phyloP scores from a whole-genome alignment of 2,113 vertebrate genomes.

The Nibea albiflora region DNA sequence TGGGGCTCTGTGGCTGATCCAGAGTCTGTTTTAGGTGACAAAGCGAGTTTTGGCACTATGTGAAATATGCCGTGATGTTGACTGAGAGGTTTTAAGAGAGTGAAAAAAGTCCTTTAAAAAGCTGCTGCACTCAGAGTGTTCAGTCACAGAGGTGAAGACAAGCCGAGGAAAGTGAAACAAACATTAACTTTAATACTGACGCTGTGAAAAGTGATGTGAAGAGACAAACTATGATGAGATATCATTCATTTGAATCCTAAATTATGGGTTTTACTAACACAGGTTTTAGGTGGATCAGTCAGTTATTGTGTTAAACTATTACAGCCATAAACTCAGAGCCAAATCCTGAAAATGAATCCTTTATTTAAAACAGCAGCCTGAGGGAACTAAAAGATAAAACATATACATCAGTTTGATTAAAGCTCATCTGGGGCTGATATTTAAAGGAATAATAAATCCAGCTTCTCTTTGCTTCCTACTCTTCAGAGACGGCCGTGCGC shows the following conservation, averaged over 20 bases:
- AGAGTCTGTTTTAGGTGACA: conserved; percentile 37
- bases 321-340: background rate
- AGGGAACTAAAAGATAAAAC: background rate
- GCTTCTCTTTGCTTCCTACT: background rate
- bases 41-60: conserved; percentile 74
- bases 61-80: conserved; percentile 78
- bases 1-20: background rate
- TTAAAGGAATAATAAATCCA: too few species aligned
- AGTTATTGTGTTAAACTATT: background rate
- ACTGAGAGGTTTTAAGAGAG: conserved; percentile 73
- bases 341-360: background rate
- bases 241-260: background rate
- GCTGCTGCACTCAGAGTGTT: background rate
- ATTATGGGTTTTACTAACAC: background rate
- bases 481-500: too few species aligned
- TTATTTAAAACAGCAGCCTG: background rate
- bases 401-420: background rate
- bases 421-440: background rate
- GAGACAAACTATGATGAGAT: background rate
- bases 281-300: accelerated
- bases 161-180: background rate
- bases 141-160: background rate
- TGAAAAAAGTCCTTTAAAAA: conserved; percentile 47
- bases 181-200: background rate
- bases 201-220: background rate